Percentiles rank a stretch among this genome's conserved stretches.
Conservation (phyloP, 1,140 invertebrate species). For the Aphaenogaster rudis region DNA sequence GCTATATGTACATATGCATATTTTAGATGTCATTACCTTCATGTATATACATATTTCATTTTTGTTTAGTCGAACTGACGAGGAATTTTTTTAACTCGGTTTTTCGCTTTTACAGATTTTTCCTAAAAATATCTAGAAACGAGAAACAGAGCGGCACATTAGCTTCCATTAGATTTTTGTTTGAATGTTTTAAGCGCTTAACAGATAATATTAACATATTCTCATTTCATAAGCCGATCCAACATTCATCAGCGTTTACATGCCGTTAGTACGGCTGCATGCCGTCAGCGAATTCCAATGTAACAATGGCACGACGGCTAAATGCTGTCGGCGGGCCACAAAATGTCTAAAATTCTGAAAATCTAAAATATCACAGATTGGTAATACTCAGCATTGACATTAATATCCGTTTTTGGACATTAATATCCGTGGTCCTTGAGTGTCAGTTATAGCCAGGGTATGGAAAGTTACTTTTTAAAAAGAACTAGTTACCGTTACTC, state of each 20-base stretch:
- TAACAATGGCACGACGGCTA: slow-evolving; percentile 48
- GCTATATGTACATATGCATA: not conserved
- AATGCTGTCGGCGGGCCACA: slow-evolving; percentile 35
- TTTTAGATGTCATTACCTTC: not conserved
- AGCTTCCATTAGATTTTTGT: slow-evolving; percentile 3
- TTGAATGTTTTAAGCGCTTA: not conserved
- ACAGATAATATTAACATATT: slow-evolving; percentile 49
- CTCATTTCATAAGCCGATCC: slow-evolving; percentile 21
- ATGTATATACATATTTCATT: not conserved
- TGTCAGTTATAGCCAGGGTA: no score
- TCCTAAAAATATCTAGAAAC: not conserved
- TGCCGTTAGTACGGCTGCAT: slow-evolving; percentile 32
- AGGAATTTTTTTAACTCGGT: not conserved
- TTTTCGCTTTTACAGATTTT: not conserved
- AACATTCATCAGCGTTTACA: slow-evolving; percentile 20
- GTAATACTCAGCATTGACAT: not conserved
- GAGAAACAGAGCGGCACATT: not conserved
- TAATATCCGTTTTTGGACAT: not conserved
- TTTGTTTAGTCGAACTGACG: not conserved
- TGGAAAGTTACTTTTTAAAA: no score
- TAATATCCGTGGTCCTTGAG: no score
- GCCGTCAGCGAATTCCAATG: slow-evolving; percentile 51
- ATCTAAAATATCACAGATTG: slow-evolving; percentile 30
- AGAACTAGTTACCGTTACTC: no score
- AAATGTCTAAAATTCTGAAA: slow-evolving; percentile 59